Evolutionary conservation across 2,888 invertebrate species (phyloP), one percentile per base, ranked within the genome.

Genomic region (Limnephilus rhombicus): DNA sequence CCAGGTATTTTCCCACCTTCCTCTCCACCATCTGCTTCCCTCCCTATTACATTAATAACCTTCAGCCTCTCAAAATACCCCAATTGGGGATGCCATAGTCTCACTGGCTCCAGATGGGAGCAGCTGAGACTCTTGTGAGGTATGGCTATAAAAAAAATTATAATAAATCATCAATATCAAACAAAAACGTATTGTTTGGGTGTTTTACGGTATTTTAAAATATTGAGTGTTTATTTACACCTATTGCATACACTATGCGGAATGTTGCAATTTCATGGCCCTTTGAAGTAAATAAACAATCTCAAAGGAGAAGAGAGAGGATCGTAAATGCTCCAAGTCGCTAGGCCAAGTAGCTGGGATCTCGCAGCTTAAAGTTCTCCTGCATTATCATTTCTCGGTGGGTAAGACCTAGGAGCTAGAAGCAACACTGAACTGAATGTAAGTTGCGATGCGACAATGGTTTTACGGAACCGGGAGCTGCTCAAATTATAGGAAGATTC

Each of bases 401-500:
- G 29, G 29, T 86, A 86, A 29, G n/a, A 13, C n/a, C 34, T 11
- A 15, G 9, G 49, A 45, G 86, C 34, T 3, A 5, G 9, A 31
- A 45, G 86, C 86, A 49, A 45, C 86, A 86, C n/a, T 86, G 86
- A 11, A 86, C 41, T 49, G 86, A 15, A 49, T 29, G 29, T 45
- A 45, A 1, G 15, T 4, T 49, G 49, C 29, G 29, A 86, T 86
- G 29, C 24, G 86, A 86, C 86, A 29, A 49, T 86, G 49, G 86
- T 49, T 49, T 86, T 86, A 86, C n/a, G 9, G 49, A 49, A 49
- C n/a, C 49, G 45, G 29, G 13, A 45, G 86, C 41, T n/a, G 15
- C 24, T 41, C 4, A 86, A 86, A 86, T 86, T 86, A 45, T 29
- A n/a, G 29, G n/a, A 37, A 86, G 86, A 86, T 86, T 86, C 86